Evolutionary conservation across 2,888 invertebrate genomes (phyloP), one percentile per base, ranked within the genome.

Genomic region (Diadromus collaris): DNA sequence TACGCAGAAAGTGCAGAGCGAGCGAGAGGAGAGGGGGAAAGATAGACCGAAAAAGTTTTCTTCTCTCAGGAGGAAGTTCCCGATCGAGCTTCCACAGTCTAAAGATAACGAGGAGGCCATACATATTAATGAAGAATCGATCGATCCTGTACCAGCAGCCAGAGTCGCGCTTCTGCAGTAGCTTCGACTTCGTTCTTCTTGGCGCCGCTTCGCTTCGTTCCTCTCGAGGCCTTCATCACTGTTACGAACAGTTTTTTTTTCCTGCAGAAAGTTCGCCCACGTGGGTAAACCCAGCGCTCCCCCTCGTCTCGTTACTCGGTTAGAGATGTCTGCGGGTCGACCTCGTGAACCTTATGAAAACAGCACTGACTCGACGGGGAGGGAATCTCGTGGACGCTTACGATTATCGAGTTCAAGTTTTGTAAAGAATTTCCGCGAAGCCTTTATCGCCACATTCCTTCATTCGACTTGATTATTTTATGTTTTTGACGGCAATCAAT

Each of bases 91-190:
- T 67, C 65, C 51, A 21, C 56, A 54, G 60, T 65, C 65, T 78
- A 77, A 81, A 76, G 78, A 81, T 78, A 81, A 77, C 80, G 76
- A 80, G 76, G 58, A 77, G 71, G 58, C 74, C 79, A 84, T 86
- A 82, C 81, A 85, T 85, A 83, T 85, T 85, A 85, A 86, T 82
- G 80, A 58, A 68, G 71, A 71, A 75, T 78, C 81, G 78, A 83
- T 81, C 79, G 82, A 84, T 80, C 76, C 78, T 60, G 63, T 16
- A 24, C 56, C 27, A 27, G 46, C 48, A 21, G 32, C 48, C n/a
- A 13, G 16, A 70, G 16, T 41, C 48, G 44, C 48, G 46, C 51
- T 72, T 16, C 16, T 29, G 13, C 54, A 27, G 54, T 54, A 6
- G 54, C 73, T 76, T 27, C 61, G 72, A 29, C 27, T 54, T 69